Percentiles rank a stretch among this genome's conserved stretches.
These are phyloP conservation scores for Bovichtus diacanthus DNA, from an alignment of 2,797 vertebrate species.

Conservation along the genomic window DNA sequence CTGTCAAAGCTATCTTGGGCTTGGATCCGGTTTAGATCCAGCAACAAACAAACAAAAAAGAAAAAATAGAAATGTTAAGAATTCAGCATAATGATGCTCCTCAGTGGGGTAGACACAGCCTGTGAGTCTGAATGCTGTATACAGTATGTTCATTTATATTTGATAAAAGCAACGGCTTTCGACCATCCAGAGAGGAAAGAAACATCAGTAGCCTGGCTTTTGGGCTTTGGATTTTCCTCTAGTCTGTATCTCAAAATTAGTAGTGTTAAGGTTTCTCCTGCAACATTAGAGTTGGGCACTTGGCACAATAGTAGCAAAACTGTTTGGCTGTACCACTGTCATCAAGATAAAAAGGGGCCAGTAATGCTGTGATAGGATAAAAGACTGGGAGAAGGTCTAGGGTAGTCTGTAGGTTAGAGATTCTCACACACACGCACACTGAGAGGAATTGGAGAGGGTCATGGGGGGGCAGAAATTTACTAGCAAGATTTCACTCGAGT, in stretches of 20 bases:
- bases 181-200: constrained; percentile 56
- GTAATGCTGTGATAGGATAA: constrained; percentile 29
- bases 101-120: constrained; percentile 33
- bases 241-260: constrained; percentile 37
- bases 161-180: constrained; percentile 67
- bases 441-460: no score
- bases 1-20: constrained; percentile 20
- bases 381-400: constrained; percentile 4
- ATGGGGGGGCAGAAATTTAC: constrained; percentile 6
- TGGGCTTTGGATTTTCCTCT: constrained; percentile 42
- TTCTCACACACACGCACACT: no score
- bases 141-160: constrained; percentile 73
- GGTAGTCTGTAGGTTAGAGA: background rate
- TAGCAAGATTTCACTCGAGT: constrained; percentile 16
- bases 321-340: constrained; percentile 19
- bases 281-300: background rate
- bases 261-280: constrained; percentile 25
- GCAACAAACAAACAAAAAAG: constrained; percentile 24
- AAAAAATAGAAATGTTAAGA: constrained; percentile 51
- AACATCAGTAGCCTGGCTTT: constrained; percentile 46
- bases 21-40: background rate
- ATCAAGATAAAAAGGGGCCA: constrained; percentile 38
- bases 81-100: constrained; percentile 61
- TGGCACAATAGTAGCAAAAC: constrained; percentile 10
- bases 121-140: constrained; percentile 46